Percentiles rank a stretch among this genome's conserved stretches.
phyloP scores from a whole-genome alignment of 2,888 invertebrate genomes.

The Eilema depressum region DNA sequence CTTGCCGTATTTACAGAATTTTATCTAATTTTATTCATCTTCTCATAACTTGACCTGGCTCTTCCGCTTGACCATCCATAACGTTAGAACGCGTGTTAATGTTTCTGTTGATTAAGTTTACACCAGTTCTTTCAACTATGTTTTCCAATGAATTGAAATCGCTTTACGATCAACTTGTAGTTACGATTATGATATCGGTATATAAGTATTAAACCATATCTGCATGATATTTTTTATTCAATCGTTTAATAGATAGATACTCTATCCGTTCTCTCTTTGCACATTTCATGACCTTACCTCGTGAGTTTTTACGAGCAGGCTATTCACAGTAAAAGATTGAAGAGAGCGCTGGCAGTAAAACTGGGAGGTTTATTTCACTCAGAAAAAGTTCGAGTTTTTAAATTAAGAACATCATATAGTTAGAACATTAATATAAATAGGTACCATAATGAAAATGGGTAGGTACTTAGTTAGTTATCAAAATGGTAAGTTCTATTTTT shows the following conservation, averaged over 20 bases:
- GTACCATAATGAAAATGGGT: too few species aligned
- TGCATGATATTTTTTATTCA: not conserved
- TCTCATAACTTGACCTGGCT: too few species aligned
- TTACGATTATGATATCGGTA: not conserved
- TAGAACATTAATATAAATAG: too few species aligned
- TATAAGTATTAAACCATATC: not conserved
- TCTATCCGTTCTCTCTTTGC: constrained; percentile 10
- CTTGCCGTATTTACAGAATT: too few species aligned
- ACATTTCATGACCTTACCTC: constrained; percentile 43
- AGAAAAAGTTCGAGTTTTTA: not conserved
- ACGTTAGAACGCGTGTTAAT: too few species aligned
- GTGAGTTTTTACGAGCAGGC: constrained; percentile 45
- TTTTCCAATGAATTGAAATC: not conserved
- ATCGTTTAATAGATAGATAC: not conserved
- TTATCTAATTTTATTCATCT: too few species aligned
- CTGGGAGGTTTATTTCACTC: constrained; percentile 31
- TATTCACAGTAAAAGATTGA: constrained; percentile 51
- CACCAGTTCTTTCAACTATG: not conserved
- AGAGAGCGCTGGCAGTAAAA: constrained; percentile 33
- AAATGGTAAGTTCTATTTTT: too few species aligned
- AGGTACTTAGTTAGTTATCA: too few species aligned
- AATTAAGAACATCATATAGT: not conserved
- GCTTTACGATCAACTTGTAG: not conserved
- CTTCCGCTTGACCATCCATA: too few species aligned
- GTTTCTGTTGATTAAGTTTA: not conserved